Percentiles rank a stretch among this genome's conserved stretches.
phyloP scores from a whole-genome alignment of 2,113 vertebrate genomes.

The Telmatochromis sp. region DNA sequence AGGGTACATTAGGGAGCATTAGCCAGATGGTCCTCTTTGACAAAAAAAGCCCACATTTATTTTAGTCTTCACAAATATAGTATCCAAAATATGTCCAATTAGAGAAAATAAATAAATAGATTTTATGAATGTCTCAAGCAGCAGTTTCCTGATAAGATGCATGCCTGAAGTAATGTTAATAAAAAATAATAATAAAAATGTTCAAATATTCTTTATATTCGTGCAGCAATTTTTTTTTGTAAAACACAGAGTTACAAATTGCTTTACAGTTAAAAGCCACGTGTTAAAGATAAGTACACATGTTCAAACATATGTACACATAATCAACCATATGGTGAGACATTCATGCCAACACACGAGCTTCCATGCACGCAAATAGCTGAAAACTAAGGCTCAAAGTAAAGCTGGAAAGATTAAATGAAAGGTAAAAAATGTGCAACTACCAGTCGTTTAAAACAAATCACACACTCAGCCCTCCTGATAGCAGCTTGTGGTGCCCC shows the following conservation, averaged over 20 bases:
- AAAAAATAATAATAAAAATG: neutral
- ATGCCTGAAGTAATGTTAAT: neutral
- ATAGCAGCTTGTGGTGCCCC: neutral
- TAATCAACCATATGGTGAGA: neutral
- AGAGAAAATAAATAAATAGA: neutral
- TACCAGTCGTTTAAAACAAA: neutral
- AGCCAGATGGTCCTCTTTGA: neutral
- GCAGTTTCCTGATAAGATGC: neutral
- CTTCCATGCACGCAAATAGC: neutral
- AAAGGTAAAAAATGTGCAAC: neutral
- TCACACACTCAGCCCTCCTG: neutral
- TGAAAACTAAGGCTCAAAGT: neutral
- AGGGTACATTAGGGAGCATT: neutral
- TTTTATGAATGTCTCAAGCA: neutral
- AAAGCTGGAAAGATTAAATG: neutral
- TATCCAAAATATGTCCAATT: neutral
- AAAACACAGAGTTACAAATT: neutral
- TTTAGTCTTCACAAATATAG: neutral
- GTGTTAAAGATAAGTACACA: neutral
- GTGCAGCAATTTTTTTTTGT: neutral
- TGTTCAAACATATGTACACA: neutral
- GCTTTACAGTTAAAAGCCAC: neutral
- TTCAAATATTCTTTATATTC: neutral
- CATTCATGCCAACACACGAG: neutral
- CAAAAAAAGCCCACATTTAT: neutral